phyloP scores from a whole-genome alignment of 1,140 invertebrate species.

The Diabrotica undecimpunctata region DNA sequence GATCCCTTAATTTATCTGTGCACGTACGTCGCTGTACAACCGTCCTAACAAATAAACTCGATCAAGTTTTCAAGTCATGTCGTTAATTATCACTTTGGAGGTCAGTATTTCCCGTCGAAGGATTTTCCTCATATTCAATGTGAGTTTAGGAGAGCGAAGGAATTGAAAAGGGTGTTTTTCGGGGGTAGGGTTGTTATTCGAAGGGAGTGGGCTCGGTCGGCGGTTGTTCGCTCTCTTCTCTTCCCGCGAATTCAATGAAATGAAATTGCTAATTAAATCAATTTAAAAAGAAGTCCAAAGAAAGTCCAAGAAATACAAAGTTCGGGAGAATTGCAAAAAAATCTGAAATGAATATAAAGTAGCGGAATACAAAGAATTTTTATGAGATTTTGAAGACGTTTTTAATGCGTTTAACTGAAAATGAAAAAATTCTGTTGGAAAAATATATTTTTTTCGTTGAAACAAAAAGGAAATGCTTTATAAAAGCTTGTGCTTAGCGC shows the following conservation, averaged over 20 bases:
- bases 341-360: slow-evolving; percentile 3
- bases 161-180: slow-evolving; percentile 1
- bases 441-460: no score
- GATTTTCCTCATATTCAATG: slow-evolving; percentile 17
- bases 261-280: slow-evolving; percentile 3
- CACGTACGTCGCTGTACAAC: background rate
- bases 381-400: no score
- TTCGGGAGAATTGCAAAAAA: background rate
- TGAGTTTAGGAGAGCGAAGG: background rate
- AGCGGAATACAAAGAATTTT: background rate
- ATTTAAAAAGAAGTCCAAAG: background rate
- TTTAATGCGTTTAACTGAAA: no score
- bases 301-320: background rate
- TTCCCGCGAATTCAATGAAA: background rate
- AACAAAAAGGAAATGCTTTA: no score
- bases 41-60: background rate
- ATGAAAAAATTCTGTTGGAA: no score
- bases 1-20: no score
- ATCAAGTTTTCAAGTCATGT: slow-evolving; percentile 19
- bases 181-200: background rate
- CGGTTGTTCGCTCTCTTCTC: no score
- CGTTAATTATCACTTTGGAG: slow-evolving; percentile 16
- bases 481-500: no score
- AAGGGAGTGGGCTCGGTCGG: background rate
- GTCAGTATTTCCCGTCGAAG: slow-evolving; percentile 4